These are phyloP conservation scores for Thecophora atra DNA, from an alignment of 2,888 invertebrate species.

Conservation along the genomic window DNA sequence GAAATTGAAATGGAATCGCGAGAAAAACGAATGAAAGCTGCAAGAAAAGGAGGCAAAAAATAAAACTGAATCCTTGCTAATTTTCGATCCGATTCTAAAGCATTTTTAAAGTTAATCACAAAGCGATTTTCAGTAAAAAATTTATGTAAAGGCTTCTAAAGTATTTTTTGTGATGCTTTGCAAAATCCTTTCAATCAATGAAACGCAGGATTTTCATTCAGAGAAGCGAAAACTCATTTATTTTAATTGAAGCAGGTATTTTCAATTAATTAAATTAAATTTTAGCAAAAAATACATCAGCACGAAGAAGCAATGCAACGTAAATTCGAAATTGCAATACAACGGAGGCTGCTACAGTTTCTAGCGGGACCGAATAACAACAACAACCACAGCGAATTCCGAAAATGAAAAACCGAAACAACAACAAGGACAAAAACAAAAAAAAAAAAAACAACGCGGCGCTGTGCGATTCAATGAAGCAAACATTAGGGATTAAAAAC, in stretches of 20 bases:
- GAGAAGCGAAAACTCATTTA: not conserved
- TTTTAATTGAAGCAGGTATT: not conserved
- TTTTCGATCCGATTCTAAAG: too few relatives aligned
- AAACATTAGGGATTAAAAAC: constrained; percentile 29
- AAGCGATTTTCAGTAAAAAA: not conserved
- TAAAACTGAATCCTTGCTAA: too few relatives aligned
- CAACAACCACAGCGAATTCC: constrained; percentile 19
- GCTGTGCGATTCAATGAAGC: constrained; percentile 16
- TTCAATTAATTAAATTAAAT: not conserved
- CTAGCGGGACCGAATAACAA: constrained; percentile 15
- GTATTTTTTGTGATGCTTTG: too few relatives aligned
- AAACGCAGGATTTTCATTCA: not conserved
- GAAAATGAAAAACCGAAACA: not conserved
- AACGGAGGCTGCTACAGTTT: not conserved
- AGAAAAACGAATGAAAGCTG: not conserved
- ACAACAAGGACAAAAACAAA: not conserved
- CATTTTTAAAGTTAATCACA: not conserved
- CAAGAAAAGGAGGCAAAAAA: too few relatives aligned
- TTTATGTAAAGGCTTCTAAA: too few relatives aligned
- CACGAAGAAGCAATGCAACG: not conserved
- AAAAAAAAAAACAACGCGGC: not conserved
- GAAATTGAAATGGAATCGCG: not conserved
- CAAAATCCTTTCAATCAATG: too few relatives aligned
- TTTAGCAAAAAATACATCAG: not conserved
- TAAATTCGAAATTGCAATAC: not conserved